Evolutionary conservation across 2,797 vertebrate genomes (phyloP), one percentile per base, ranked within the genome.

Genomic region (Platalea minor): DNA sequence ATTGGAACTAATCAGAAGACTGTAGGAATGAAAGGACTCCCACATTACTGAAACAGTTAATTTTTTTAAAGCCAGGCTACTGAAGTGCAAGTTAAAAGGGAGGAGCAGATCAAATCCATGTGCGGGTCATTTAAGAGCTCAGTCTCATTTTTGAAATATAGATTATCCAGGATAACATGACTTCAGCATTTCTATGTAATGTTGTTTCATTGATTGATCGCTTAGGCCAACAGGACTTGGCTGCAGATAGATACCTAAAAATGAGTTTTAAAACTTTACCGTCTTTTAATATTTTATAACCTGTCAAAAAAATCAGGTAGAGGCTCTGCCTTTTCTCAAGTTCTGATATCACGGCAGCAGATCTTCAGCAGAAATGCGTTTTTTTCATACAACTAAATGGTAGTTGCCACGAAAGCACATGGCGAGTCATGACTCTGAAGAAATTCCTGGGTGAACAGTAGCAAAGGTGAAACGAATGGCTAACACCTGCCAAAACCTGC

Each of bases 161-260:
- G 98, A 98, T 98, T 98, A 97, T 83, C 85, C 85, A 85, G 82
- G 81, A 97, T 94, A 97, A 95, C 80, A 97, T 95, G 97, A 98
- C 96, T 97, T 97, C 98, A 98, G 98, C 98, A 97, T 97, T 98
- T 98, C 96, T 97, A 37, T 89, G 67, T 96, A 98, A 98, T 97
- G 96, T 89, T 97, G 92, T 93, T 98, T 97, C 97, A 98, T 98
- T 98, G 98, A 98, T 98, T 97, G 97, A 98, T 98, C 94, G 91
- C 93, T 77, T 85, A 93, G 94, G 87, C 97, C 91, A 97, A 79
- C 88, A 96, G 95, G 82, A 94, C 76, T 68, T 94, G 76, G 83
- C 82, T 97, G 93, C 67, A 93, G 96, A 94, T 20, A 67, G 93
- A 97, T 91, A 96, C 2, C 91, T 97, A 96, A 97, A 98, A 97